Percentiles rank a stretch among this genome's conserved stretches.
phyloP scores from a whole-genome alignment of 1,140 invertebrate genomes.

The Sminthurides bifidus region DNA sequence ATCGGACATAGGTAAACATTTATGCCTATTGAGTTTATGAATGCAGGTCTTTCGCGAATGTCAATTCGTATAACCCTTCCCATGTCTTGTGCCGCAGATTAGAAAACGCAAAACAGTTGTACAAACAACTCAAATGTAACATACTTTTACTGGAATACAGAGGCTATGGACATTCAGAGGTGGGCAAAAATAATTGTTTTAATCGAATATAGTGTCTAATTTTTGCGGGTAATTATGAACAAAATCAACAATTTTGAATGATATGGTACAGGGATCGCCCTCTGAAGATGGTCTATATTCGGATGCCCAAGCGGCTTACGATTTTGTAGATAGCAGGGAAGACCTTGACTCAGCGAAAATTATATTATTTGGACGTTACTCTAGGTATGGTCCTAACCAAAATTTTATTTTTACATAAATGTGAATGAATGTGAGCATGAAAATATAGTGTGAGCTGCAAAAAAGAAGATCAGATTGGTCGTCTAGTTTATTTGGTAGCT shows the following conservation, averaged over 20 bases:
- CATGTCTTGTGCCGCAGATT: constrained; percentile 41
- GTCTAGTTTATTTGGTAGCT: background rate
- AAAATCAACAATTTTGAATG: background rate
- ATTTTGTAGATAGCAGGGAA: constrained; percentile 63
- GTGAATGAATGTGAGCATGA: background rate
- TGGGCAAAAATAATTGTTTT: background rate
- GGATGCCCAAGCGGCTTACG: constrained; percentile 75
- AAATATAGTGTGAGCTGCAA: background rate
- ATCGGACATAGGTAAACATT: constrained; percentile 83
- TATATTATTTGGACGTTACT: constrained; percentile 84
- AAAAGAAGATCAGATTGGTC: too few species aligned
- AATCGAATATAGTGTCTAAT: background rate
- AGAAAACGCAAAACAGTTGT: constrained; percentile 63
- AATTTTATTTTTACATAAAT: background rate
- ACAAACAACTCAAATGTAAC: constrained; percentile 67
- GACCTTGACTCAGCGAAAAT: constrained; percentile 77
- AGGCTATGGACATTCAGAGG: constrained; percentile 75
- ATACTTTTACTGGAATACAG: constrained; percentile 83
- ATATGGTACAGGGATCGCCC: constrained; percentile 55
- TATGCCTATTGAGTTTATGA: too few species aligned
- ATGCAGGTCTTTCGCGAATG: constrained; percentile 7
- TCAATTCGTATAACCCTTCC: background rate
- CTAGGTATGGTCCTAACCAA: constrained; percentile 46
- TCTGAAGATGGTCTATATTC: constrained; percentile 73
- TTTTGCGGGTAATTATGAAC: background rate